Conservation (phyloP, 2,888 invertebrate genomes). For the Campopleginae sp. region DNA sequence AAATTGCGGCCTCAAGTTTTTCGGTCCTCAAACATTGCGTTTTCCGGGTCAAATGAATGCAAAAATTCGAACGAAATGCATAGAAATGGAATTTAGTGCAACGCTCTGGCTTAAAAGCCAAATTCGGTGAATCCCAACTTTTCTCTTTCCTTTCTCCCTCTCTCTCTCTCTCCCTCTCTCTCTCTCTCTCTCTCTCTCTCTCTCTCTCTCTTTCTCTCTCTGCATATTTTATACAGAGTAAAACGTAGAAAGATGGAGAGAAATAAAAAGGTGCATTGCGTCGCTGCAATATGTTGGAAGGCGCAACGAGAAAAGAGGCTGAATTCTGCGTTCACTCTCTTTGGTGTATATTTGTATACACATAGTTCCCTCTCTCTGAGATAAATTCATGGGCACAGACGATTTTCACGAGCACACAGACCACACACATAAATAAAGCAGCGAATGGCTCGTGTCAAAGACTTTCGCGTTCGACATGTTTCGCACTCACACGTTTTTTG, state of each 20-base stretch:
- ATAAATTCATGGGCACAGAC: constrained; percentile 71
- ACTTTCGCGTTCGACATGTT: constrained; percentile 51
- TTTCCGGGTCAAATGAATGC: neutral
- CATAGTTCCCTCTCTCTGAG: constrained; percentile 39
- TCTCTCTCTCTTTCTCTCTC: constrained; percentile 22
- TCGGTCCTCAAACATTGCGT: neutral
- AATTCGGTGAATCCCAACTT: no score
- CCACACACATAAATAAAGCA: constrained; percentile 57
- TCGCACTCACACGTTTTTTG: constrained; percentile 27
- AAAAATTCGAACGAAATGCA: neutral
- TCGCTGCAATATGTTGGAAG: constrained; percentile 36
- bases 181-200: no score
- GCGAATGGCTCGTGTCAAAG: constrained; percentile 65
- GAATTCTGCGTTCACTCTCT: constrained; percentile 12
- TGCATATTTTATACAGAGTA: constrained; percentile 19
- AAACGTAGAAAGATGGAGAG: constrained; percentile 20
- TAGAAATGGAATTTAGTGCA: no score
- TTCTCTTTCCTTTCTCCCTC: neutral
- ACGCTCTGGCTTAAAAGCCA: no score
- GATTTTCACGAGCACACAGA: constrained; percentile 53
- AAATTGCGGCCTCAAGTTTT: constrained; percentile 5
- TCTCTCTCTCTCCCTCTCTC: constrained; percentile 35
- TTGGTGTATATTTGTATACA: neutral
- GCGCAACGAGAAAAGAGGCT: constrained; percentile 22
- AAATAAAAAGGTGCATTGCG: constrained; percentile 43